Evolutionary conservation across 2,888 invertebrate species (phyloP).

Genomic region (Protonemura montana): DNA sequence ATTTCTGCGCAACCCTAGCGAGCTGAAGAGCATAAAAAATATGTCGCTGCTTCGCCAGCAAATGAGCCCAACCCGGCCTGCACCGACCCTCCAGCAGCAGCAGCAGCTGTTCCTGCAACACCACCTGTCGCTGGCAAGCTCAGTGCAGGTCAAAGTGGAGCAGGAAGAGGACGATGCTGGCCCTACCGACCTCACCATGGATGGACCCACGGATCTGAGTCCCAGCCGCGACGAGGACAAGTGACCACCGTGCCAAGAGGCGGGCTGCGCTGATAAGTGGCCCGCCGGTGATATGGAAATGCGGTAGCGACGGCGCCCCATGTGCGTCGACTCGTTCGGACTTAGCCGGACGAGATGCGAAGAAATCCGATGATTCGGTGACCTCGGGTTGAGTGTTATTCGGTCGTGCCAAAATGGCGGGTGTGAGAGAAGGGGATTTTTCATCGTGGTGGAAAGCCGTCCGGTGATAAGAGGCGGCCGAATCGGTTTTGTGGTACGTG

Average conservation of each 20-base stretch:
- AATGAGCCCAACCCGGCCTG: conserved; percentile 65
- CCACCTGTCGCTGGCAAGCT: conserved; percentile 17
- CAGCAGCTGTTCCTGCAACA: conserved; percentile 54
- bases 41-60: conserved; percentile 86
- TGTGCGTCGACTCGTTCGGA: conserved; percentile 36
- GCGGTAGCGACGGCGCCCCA: conserved; percentile 17
- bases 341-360: conserved; percentile 42
- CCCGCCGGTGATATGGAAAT: not conserved
- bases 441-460: not conserved
- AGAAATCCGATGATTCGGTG: conserved; percentile 1
- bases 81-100: conserved; percentile 51
- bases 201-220: conserved; percentile 48
- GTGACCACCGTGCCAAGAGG: conserved; percentile 21
- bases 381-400: not conserved
- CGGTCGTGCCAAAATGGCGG: conserved; percentile 24
- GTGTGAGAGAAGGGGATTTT: not conserved
- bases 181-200: conserved; percentile 58
- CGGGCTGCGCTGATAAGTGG: not conserved
- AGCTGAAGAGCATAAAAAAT: conserved; percentile 93
- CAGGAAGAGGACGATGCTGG: conserved; percentile 53
- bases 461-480: not conserved
- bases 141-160: conserved; percentile 46
- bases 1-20: conserved; percentile 91
- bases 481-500: not conserved
- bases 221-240: conserved; percentile 42